phyloP scores from a whole-genome alignment of 2,888 invertebrate genomes.

The Cryptophagus acutangulus region DNA sequence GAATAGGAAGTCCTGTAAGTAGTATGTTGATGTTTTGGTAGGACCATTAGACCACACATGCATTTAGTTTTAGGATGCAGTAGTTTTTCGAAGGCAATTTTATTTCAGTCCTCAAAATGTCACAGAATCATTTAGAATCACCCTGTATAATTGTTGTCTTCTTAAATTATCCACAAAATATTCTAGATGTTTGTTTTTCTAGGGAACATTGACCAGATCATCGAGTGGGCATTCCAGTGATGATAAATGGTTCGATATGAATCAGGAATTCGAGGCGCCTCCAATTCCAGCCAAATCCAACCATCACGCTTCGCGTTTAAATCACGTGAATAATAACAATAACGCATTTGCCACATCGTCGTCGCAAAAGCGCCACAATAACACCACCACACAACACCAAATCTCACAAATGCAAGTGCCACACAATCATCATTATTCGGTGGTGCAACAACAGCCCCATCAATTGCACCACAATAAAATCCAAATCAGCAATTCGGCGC shows the following conservation, averaged over 20 bases:
- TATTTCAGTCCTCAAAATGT: too few relatives aligned
- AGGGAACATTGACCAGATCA: constrained; percentile 59
- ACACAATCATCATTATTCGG: constrained; percentile 45
- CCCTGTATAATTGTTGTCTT: too few relatives aligned
- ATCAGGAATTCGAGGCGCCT: constrained; percentile 47
- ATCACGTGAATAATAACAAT: constrained; percentile 19
- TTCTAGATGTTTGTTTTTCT: too few relatives aligned
- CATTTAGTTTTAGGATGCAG: too few relatives aligned
- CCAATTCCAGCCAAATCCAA: constrained; percentile 38
- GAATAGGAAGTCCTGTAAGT: constrained; percentile 26
- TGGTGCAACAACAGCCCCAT: too few relatives aligned
- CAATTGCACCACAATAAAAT: constrained; percentile 46
- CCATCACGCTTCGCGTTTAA: constrained; percentile 18
- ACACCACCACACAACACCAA: constrained; percentile 33
- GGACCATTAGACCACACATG: too few relatives aligned
- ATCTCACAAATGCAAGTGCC: constrained; percentile 14
- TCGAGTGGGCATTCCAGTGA: constrained; percentile 61
- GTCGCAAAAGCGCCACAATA: constrained; percentile 44
- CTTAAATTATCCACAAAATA: too few relatives aligned
- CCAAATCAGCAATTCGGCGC: constrained; percentile 48
- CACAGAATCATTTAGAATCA: too few relatives aligned
- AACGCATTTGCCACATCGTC: constrained; percentile 45
- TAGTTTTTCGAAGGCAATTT: too few relatives aligned
- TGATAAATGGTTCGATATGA: constrained; percentile 60
- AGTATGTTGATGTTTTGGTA: too few relatives aligned